These are phyloP conservation scores for Caretta caretta DNA, from an alignment of 2,113 vertebrate genomes.

Conservation along the genomic window DNA sequence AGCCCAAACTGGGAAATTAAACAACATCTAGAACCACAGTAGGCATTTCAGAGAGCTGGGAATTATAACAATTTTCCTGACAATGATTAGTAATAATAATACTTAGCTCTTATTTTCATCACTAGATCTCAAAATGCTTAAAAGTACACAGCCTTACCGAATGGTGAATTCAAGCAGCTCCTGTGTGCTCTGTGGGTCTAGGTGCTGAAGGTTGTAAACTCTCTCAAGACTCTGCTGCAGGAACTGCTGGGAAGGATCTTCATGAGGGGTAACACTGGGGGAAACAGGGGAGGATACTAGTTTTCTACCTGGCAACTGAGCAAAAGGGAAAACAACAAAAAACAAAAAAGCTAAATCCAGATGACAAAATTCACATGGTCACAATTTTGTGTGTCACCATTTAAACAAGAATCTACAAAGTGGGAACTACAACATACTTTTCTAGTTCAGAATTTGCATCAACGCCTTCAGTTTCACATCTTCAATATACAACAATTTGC, in stretches of 20 bases:
- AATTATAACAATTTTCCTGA: accelerated
- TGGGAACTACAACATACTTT: neutral
- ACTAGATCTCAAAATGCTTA: neutral
- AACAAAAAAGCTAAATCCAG: neutral
- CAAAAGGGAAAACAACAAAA: neutral
- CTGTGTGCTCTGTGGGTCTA: conserved; percentile 90
- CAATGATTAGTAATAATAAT: neutral
- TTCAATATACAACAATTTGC: neutral
- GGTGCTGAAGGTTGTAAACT: conserved; percentile 91
- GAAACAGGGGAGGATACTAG: conserved; percentile 82
- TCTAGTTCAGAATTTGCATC: neutral
- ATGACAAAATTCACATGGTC: accelerated
- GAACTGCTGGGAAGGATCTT: conserved; percentile 94
- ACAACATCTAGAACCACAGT: neutral
- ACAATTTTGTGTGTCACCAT: accelerated
- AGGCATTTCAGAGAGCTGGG: neutral
- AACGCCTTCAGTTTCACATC: neutral
- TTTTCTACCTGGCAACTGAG: conserved; percentile 91
- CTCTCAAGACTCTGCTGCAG: conserved; percentile 93
- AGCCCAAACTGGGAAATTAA: accelerated
- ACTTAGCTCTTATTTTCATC: neutral
- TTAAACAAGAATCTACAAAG: neutral
- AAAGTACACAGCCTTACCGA: conserved; percentile 76
- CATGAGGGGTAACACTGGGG: conserved; percentile 77
- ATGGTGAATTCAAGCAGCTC: conserved; percentile 95